phyloP scores from a whole-genome alignment of 2,113 vertebrate genomes.

The Ivindomyrus marchei region DNA sequence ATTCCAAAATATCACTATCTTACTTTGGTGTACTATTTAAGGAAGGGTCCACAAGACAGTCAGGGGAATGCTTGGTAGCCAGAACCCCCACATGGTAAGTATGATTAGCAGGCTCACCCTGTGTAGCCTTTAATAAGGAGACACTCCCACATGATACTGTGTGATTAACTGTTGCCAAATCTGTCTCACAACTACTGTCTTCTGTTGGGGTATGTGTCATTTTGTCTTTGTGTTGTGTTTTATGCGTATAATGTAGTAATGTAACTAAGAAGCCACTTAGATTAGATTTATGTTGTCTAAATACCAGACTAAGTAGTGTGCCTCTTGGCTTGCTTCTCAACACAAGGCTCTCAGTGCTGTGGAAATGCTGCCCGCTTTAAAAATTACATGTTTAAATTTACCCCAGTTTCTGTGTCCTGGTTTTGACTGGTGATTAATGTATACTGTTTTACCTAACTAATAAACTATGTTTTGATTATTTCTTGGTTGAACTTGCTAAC shows the following conservation, averaged over 20 bases:
- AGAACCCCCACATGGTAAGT: background rate
- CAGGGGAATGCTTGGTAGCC: background rate
- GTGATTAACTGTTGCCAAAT: background rate
- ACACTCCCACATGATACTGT: background rate
- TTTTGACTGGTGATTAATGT: background rate
- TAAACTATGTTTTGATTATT: background rate
- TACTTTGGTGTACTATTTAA: background rate
- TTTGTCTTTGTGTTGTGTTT: background rate
- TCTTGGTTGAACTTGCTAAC: background rate
- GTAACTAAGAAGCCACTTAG: background rate
- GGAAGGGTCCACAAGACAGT: background rate
- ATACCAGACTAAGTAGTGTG: conserved; percentile 31
- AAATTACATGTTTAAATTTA: conserved; percentile 19
- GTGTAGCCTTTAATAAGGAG: background rate
- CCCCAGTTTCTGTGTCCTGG: background rate
- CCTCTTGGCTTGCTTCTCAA: conserved; percentile 24
- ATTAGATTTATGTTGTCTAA: background rate
- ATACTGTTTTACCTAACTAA: background rate
- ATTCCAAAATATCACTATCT: background rate
- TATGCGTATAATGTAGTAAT: background rate
- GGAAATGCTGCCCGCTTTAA: conserved; percentile 22
- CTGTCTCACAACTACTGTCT: background rate
- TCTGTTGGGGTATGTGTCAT: background rate
- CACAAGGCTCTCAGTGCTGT: conserved; percentile 38
- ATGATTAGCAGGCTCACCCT: background rate